Base-by-base conservation (phyloP, 2,113 vertebrate species). In the Marmota flaviventris region DNA sequence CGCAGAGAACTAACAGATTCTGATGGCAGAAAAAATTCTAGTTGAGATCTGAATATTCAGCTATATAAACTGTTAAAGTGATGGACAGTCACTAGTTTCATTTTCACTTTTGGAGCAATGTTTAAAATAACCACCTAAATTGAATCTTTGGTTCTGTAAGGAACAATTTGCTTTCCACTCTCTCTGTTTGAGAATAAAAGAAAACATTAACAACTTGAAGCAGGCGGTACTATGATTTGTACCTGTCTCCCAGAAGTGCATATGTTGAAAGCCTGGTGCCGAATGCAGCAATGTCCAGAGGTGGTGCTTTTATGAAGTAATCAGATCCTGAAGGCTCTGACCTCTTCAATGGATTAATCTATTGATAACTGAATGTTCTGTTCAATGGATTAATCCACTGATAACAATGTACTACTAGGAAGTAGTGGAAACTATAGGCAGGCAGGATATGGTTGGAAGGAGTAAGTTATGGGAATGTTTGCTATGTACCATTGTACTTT, bases 21-120 rank as follows among this genome's bases (percentile, higher is more conserved):
- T 14, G 98, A 98, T 63, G 99, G 99, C 98, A 98, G 98, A 18
- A 99, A 99, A 97, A 99, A 99, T n/a, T 99, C 91, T 99, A 98
- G 98, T 48, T 48, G 42, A 97, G 45, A 58, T 56, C 65, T 4
- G 67, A 85, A 96, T 65, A 92, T 0, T 84, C 75, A 95, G 94
- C 92, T 81, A 18, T 96, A 91, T 95, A 97, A 97, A 81, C 16
- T 48, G 83, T 72, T 97, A 96, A 91, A 97, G 96, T 95, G 93
- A 97, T 97, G 91, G 97, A 98, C 89, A 96, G 79, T 97, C 90
- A 96, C 84, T 97, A 98, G 89, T 75, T 97, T 98, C 98, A 98
- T 97, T 96, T 97, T 96, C 97, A 98, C 97, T 96, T 98, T 98
- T 98, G 98, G 97, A 97, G 97, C 98, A 97, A 98, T 98, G 63